Evolutionary conservation across 1,140 invertebrate species (phyloP), one percentile per base, ranked within the genome.

Genomic region (Pseudomyrmex cubaensis): DNA sequence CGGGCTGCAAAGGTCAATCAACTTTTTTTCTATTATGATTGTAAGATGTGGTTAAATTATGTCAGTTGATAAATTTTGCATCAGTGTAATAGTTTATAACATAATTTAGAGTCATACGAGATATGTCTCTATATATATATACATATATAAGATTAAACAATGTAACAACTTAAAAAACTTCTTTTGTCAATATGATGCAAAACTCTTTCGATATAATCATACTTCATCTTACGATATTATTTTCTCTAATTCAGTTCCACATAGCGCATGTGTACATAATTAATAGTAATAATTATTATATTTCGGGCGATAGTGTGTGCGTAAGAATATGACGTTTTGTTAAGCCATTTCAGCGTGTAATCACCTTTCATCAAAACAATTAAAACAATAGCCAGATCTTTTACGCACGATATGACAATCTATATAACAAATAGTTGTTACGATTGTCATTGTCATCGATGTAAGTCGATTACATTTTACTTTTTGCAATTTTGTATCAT

Each of bases 1-100:
- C 84, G 90, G 83, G 85, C 88, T 85, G 89, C 89, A 77, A 25
- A 54, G 20, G 20, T 82, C 64, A 66, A 35, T 63, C 66, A 76
- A 9, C 63, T 20, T 61, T 48, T 17, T 9, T 20, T 66, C 20
- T 2, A 12, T 76, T 13, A 35, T 5, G 8, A 52, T 77, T 25
- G 25, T 67, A 44, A 46, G n/a, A 56, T 20, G 62, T 56, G 48
- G 25, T 54, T 1, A 67, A 67, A 77, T 77, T 35, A 76, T 9
- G 12, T 35, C 15, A 75, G 9, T 9, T 25, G 44, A 64, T 52
- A 8, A 76, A 2, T 76, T 76, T 52, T 76, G 48, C 15, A 76
- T 64, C n/a, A 20, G 7, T 20, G 22, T 67, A 54, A 0, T 7
- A 35, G 0, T 35, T 35, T 35, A 35, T 35, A 35, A 20, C 64